These are phyloP conservation scores for Siniperca undulata DNA, from an alignment of 2,797 vertebrate genomes.

Conservation along the genomic window DNA sequence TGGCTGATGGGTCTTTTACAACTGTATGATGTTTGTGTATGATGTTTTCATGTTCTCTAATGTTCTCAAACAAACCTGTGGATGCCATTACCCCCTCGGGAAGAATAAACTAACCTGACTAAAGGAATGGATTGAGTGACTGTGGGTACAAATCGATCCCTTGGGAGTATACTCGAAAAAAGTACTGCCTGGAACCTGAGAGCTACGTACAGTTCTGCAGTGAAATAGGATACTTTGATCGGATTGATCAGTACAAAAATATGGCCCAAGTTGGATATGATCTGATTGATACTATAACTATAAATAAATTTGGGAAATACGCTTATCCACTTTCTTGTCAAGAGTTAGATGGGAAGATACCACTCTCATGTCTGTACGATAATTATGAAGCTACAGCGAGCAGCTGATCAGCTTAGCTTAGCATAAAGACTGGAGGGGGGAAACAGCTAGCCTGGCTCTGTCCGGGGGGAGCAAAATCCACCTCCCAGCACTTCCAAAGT, in stretches of 20 bases:
- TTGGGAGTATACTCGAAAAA: background rate
- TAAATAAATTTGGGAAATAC: no score
- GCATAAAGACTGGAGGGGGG: no score
- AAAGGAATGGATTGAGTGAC: no score
- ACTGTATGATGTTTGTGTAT: background rate
- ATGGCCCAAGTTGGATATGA: no score
- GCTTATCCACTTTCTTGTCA: no score
- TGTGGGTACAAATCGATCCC: background rate
- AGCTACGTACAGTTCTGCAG: background rate
- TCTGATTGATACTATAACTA: no score
- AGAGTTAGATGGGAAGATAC: background rate
- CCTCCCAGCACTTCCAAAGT: no score
- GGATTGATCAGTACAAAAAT: background rate
- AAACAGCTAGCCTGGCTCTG: no score
- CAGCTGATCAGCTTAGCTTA: background rate
- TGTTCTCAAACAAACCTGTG: background rate
- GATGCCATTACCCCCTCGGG: background rate
- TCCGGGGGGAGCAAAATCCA: no score
- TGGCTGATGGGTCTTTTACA: background rate
- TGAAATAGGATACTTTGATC: background rate
- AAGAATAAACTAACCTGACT: background rate
- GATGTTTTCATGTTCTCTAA: background rate
- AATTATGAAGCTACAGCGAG: background rate
- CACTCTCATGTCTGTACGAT: background rate
- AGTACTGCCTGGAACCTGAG: background rate